Conservation (phyloP, 2,113 vertebrate genomes). For the Chinchilla lanigera region DNA sequence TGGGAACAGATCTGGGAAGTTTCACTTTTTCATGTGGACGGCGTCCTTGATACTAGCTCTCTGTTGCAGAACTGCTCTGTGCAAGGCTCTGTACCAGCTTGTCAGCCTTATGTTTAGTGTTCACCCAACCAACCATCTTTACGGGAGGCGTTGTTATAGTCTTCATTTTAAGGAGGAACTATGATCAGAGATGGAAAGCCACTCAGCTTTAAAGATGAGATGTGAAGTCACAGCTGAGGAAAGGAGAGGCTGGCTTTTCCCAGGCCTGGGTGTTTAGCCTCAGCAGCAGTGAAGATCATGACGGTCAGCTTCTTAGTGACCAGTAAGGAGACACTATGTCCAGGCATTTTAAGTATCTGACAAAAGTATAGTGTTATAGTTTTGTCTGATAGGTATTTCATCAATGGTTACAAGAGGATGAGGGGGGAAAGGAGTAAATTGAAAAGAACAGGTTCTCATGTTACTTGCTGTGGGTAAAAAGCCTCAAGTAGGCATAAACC, state of each 20-base stretch:
- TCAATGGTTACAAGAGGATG: too few relatives aligned
- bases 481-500: background rate
- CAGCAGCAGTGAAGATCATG: background rate
- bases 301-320: background rate
- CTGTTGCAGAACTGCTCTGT: background rate
- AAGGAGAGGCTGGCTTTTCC: background rate
- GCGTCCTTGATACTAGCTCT: background rate
- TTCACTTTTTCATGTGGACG: background rate
- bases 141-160: background rate
- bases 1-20: background rate
- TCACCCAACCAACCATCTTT: too few relatives aligned
- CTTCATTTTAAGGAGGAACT: background rate
- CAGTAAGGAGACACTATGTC: background rate
- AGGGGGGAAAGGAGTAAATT: background rate
- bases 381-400: too few relatives aligned
- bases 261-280: background rate
- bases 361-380: background rate
- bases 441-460: background rate
- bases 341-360: background rate
- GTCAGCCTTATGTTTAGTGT: accelerated
- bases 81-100: background rate
- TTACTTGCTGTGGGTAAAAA: background rate
- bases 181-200: background rate
- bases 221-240: background rate
- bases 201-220: too few relatives aligned